A percentile compares a stretch with the other conserved stretches of the same genome.
Evolutionary conservation across 2,797 vertebrate genomes (phyloP).

Genomic region (Podarcis siculus): DNA sequence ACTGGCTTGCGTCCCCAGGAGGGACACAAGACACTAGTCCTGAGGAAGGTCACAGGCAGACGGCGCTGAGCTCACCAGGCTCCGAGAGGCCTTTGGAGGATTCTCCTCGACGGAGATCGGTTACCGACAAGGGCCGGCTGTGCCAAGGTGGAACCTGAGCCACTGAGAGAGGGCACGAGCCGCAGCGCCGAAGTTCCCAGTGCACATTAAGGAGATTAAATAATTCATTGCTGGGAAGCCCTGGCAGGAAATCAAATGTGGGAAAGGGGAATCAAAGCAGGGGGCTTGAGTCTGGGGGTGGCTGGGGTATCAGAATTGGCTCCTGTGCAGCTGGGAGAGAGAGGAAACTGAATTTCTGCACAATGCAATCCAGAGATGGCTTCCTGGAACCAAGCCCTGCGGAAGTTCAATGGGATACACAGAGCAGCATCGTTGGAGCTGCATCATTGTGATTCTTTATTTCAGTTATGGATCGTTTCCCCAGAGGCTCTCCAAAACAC

Average conservation of each 20-base stretch:
- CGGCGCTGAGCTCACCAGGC: neutral
- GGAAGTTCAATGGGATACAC: neutral
- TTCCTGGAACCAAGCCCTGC: neutral
- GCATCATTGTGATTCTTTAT: too few relatives aligned
- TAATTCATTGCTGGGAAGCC: conserved; percentile 28
- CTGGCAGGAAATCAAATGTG: conserved; percentile 8
- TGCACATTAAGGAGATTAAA: conserved; percentile 22
- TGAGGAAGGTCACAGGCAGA: neutral
- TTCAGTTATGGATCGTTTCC: too few relatives aligned
- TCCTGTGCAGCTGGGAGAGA: neutral
- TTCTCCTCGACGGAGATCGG: neutral
- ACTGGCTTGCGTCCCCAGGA: neutral
- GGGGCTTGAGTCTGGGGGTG: neutral
- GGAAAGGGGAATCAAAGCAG: neutral
- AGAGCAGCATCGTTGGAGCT: too few relatives aligned
- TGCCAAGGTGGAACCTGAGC: conserved; percentile 13
- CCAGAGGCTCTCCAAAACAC: too few relatives aligned
- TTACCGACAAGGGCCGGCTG: neutral
- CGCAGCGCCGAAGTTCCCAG: neutral
- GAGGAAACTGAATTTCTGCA: too few relatives aligned
- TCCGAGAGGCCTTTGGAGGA: neutral
- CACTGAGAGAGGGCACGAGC: neutral
- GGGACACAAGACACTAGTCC: neutral
- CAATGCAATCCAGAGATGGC: neutral
- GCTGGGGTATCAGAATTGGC: neutral